Percentiles rank a stretch among this genome's conserved stretches.
Evolutionary conservation across 1,140 invertebrate species (phyloP).

Genomic region (Vanessa tameamea): DNA sequence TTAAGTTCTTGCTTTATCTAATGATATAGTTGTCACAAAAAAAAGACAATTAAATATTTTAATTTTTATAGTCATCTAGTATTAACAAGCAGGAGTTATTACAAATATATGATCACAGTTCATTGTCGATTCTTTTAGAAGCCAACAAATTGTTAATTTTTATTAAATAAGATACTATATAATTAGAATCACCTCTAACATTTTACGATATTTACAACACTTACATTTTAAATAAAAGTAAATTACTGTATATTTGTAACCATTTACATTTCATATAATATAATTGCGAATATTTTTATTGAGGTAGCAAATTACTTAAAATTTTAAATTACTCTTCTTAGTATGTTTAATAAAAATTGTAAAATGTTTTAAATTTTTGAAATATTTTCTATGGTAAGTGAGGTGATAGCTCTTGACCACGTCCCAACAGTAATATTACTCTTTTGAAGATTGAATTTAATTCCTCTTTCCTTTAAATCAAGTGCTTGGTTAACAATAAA

Average conservation of each 20-base stretch:
- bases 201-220: not conserved
- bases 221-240: not conserved
- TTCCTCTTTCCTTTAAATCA: conserved; percentile 82
- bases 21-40: no score
- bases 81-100: no score
- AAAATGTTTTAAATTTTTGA: not conserved
- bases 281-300: not conserved
- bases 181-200: no score
- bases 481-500: conserved; percentile 85
- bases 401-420: conserved; percentile 55
- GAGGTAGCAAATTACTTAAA: not conserved
- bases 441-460: conserved; percentile 79
- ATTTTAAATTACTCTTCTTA: not conserved
- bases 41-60: no score
- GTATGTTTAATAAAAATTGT: not conserved
- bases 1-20: no score
- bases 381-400: conserved; percentile 58
- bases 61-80: no score
- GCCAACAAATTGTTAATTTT: no score
- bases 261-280: no score
- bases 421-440: conserved; percentile 49
- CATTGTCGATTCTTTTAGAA: no score
- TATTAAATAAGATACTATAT: no score
- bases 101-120: no score
- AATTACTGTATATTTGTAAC: not conserved